Conservation (phyloP, 2,113 vertebrate genomes). For the Camelus bactrianus region DNA sequence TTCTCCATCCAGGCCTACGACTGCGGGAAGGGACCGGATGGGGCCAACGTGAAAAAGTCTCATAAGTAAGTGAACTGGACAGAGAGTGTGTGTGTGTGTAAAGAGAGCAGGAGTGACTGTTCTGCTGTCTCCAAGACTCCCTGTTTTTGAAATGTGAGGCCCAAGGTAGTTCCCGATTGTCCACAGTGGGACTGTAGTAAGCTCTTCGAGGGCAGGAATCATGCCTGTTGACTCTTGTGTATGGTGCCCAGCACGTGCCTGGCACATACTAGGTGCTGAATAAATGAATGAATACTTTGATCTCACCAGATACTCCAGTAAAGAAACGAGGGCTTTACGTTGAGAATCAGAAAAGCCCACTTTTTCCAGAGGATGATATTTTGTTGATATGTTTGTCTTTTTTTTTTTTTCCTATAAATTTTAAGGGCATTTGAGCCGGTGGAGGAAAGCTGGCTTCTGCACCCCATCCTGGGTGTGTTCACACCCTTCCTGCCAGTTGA, state of each 20-base stretch:
- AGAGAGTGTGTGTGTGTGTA: background rate
- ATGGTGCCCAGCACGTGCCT: background rate
- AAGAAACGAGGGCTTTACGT: background rate
- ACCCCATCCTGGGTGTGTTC: fast-evolving
- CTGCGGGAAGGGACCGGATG: conserved; percentile 96
- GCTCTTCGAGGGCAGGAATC: background rate
- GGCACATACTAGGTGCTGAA: background rate
- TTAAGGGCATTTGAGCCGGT: background rate
- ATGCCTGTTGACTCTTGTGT: background rate
- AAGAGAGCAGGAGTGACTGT: fast-evolving
- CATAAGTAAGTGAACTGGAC: conserved; percentile 93
- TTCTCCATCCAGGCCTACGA: conserved; percentile 99
- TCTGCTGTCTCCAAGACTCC: background rate
- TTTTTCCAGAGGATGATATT: background rate
- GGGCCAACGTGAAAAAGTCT: conserved; percentile 94
- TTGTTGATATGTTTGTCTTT: background rate
- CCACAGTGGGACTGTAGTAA: fast-evolving
- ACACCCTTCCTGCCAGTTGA: background rate
- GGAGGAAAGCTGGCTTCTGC: background rate
- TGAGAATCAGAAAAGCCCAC: background rate
- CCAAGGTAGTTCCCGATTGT: no score
- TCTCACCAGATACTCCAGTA: background rate
- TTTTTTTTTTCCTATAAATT: background rate
- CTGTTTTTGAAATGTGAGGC: background rate
- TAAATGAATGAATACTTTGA: background rate